These are phyloP conservation scores for Puma concolor DNA, from an alignment of 2,113 vertebrate species.

Conservation along the genomic window DNA sequence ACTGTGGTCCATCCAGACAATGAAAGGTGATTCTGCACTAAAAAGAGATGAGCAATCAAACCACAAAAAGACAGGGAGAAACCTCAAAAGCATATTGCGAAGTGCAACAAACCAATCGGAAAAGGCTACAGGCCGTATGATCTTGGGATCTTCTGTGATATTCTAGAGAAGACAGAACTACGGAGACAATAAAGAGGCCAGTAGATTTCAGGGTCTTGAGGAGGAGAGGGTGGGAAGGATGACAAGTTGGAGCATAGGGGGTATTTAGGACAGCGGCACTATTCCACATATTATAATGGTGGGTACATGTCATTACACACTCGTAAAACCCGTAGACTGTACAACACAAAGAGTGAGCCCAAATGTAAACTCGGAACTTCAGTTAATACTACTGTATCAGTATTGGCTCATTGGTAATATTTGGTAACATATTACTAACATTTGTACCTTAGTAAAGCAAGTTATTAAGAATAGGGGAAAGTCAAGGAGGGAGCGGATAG, in stretches of 20 bases:
- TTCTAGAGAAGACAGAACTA: not conserved
- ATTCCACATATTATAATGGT: no score
- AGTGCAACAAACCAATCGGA: no score
- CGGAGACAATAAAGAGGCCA: not conserved
- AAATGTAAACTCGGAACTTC: not conserved
- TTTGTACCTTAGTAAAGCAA: not conserved
- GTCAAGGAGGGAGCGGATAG: no score
- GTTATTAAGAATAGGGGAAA: not conserved
- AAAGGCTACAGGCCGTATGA: no score
- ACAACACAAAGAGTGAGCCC: not conserved
- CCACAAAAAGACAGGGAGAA: not conserved
- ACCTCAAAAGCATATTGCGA: not conserved
- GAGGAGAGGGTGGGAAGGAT: not conserved
- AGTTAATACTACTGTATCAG: no score
- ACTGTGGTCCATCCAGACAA: no score
- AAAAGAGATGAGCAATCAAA: not conserved
- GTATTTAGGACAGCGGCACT: not conserved
- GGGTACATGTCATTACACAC: accelerated
- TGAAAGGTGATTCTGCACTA: not conserved
- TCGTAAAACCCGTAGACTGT: not conserved
- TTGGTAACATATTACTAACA: not conserved
- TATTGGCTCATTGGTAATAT: not conserved
- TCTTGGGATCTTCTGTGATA: not conserved
- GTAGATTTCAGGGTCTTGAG: not conserved
- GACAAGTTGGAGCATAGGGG: accelerated